phyloP scores from a whole-genome alignment of 2,888 invertebrate genomes.

The Philaethria dido region DNA sequence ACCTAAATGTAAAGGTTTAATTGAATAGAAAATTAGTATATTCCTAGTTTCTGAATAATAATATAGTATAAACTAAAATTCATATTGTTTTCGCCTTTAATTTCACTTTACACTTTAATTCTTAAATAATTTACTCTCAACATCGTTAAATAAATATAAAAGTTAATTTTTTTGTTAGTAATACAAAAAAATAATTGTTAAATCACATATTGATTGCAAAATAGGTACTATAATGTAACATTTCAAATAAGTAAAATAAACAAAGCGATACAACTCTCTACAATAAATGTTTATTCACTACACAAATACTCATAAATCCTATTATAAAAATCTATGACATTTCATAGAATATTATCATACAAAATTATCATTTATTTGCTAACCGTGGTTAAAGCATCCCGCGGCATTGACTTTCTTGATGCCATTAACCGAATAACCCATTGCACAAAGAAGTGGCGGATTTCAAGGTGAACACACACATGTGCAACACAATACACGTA shows the following conservation, averaged over 20 bases:
- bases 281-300: not conserved
- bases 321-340: not conserved
- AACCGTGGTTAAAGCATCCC: constrained; percentile 71
- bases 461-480: constrained; percentile 83
- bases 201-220: not conserved
- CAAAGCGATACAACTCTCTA: not conserved
- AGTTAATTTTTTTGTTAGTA: too few relatives aligned
- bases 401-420: constrained; percentile 82
- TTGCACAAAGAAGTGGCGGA: constrained; percentile 82
- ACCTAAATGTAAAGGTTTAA: too few relatives aligned
- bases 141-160: too few relatives aligned
- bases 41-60: too few relatives aligned
- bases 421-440: constrained; percentile 85
- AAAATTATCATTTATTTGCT: constrained; percentile 51
- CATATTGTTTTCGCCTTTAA: too few relatives aligned
- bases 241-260: not conserved
- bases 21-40: too few relatives aligned
- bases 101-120: too few relatives aligned
- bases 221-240: too few relatives aligned
- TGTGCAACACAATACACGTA: constrained; percentile 33
- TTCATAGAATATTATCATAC: constrained; percentile 2
- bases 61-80: too few relatives aligned
- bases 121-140: too few relatives aligned
- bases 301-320: not conserved
- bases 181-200: not conserved